Base-by-base conservation (phyloP, 2,888 invertebrate genomes). In the Dastarcus helophoroides region DNA sequence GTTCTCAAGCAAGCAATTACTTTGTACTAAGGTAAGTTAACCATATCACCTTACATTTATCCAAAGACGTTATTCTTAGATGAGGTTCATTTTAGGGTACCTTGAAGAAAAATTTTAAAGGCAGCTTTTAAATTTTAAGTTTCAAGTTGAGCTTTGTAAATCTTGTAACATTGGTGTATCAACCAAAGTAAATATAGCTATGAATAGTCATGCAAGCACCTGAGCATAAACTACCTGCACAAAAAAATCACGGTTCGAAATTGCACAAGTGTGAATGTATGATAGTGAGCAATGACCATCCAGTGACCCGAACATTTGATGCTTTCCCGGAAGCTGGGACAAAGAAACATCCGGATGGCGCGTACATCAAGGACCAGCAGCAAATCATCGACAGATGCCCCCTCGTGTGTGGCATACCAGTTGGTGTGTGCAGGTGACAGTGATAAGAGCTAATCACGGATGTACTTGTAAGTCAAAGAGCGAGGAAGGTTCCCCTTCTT, bases 291-390 rank as follows among this genome's bases (percentile, higher is more conserved):
- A 57, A 56, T 61, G 61, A 58, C 58, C 58, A 62, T 60, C 58
- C 60, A 60, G 50, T 62, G 62, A 61, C 60, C 62, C 55, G 58
- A 56, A 55, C 54, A 47, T 48, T 50, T 44, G 47, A 47, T 54
- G 54, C 56, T 61, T 62, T 62, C 60, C 62, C 62, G 62, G 62
- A 62, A 60, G 55, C 53, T 49, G 48, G 47, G 51, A 59, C 60
- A 62, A 61, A 61, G 55, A 58, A 50, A 48, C 56, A 54, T 60
- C 60, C 60, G 56, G 56, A 51, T 43, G 46, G 45, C 43, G 42
- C 42, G 46, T 41, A 41, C 46, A 51, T 48, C 54, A 53, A 53
- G 53, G 54, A 47, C 35, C 35, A 35, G 35, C 28, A 37, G 42
- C 21, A 10, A 16, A 15, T 17, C 41, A 33, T 27, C 33, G 30